A percentile compares a stretch with the other conserved stretches of the same genome.
These are phyloP conservation scores for Apostichopus leukothele DNA, from an alignment of 53 echinoderm and acorn worm species.

Conservation along the genomic window DNA sequence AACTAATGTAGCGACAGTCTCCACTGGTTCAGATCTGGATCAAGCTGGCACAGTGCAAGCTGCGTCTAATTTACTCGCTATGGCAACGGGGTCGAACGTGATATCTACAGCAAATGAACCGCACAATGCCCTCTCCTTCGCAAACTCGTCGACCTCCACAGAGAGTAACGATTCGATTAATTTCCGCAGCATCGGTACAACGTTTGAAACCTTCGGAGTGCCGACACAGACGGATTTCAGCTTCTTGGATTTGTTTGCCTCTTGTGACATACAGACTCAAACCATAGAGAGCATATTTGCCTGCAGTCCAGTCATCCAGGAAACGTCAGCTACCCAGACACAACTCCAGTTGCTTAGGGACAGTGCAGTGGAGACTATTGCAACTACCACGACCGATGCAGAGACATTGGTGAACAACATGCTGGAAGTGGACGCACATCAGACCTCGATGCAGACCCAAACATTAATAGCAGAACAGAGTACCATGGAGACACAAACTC, in stretches of 20 bases:
- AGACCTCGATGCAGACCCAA: conserved; percentile 24
- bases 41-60: not conserved
- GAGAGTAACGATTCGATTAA: conserved; percentile 35
- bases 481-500: conserved; percentile 33
- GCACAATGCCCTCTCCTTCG: not conserved
- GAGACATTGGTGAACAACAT: conserved; percentile 24
- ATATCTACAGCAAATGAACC: not conserved
- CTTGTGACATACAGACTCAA: conserved; percentile 78
- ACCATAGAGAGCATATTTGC: conserved; percentile 67
- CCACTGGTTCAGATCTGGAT: not conserved
- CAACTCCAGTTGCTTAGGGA: not conserved
- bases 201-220: conserved; percentile 62
- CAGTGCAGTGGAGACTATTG: not conserved
- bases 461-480: conserved; percentile 14
- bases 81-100: not conserved
- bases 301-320: conserved; percentile 49
- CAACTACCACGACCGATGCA: not conserved
- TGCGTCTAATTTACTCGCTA: not conserved
- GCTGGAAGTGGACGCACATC: not conserved
- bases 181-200: conserved; percentile 46
- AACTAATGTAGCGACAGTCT: not conserved
- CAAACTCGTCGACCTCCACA: conserved; percentile 29
- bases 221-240: conserved; percentile 80
- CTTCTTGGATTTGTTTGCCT: conserved; percentile 61
- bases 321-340: conserved; percentile 35